Conservation (phyloP, 2,797 vertebrate genomes). For the Margarornis squamiger region DNA sequence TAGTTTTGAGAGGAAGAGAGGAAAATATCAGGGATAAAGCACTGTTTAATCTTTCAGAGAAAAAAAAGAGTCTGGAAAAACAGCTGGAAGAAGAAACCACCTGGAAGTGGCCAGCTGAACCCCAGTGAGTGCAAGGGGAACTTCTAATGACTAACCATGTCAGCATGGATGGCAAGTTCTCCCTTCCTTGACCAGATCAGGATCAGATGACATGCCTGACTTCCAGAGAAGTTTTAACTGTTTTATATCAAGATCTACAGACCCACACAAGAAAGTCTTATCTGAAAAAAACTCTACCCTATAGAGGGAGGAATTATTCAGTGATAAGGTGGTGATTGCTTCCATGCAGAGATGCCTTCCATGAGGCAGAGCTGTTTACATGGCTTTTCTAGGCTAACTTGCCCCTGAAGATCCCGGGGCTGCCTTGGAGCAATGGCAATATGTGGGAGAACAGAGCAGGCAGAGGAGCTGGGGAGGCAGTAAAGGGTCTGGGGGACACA, state of each 20-base stretch:
- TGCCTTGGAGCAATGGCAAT: neutral
- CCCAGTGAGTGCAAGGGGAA: neutral
- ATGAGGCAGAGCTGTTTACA: neutral
- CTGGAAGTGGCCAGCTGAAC: neutral
- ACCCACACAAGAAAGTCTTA: neutral
- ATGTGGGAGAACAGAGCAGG: neutral
- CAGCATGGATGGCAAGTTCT: neutral
- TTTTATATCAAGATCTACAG: neutral
- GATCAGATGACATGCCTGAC: neutral
- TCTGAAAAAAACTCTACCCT: neutral
- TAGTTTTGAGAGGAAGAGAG: neutral
- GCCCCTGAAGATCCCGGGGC: neutral
- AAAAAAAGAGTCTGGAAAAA: neutral
- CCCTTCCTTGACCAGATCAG: neutral
- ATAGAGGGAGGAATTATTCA: neutral
- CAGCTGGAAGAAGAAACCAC: neutral
- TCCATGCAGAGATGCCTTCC: neutral
- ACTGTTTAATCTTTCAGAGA: neutral
- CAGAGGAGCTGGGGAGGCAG: neutral
- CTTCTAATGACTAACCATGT: neutral
- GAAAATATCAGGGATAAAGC: neutral
- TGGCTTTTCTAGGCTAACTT: neutral
- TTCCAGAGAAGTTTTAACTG: neutral
- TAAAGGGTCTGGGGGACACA: neutral
- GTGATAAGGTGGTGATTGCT: accelerated